Evolutionary conservation across 1,140 invertebrate genomes (phyloP).

Genomic region (Pararge aegeria): DNA sequence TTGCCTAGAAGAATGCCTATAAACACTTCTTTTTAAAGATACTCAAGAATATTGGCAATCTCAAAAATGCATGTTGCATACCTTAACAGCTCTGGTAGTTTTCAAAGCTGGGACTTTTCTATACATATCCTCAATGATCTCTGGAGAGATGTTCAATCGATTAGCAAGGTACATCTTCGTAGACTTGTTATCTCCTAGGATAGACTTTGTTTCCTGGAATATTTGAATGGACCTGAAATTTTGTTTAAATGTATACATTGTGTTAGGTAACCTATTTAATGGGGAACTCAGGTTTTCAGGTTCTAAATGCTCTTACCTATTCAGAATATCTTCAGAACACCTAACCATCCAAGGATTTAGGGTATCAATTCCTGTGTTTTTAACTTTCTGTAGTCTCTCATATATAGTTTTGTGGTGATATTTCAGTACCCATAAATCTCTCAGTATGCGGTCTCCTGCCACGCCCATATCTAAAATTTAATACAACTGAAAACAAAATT

Average conservation of each 20-base stretch:
- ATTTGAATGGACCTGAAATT: conserved; percentile 60
- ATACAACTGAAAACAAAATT: conserved; percentile 7
- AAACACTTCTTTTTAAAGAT: too few relatives aligned
- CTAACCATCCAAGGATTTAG: conserved; percentile 75
- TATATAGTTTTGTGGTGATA: conserved; percentile 64
- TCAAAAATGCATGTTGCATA: too few relatives aligned
- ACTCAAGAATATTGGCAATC: too few relatives aligned
- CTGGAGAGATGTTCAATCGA: conserved; percentile 55
- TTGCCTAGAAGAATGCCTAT: too few relatives aligned
- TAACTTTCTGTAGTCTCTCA: conserved; percentile 54
- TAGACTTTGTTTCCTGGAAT: conserved; percentile 60
- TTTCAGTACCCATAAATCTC: conserved; percentile 76
- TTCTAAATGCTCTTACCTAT: conserved; percentile 49
- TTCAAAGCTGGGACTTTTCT: conserved; percentile 61
- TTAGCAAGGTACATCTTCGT: conserved; percentile 65
- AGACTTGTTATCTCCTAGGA: conserved; percentile 63
- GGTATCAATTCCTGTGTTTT: conserved; percentile 53
- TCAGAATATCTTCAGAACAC: conserved; percentile 63
- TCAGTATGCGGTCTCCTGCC: conserved; percentile 60
- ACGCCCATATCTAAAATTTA: conserved; percentile 62
- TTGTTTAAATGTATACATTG: background rate
- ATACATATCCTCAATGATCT: conserved; percentile 62
- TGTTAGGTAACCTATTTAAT: background rate
- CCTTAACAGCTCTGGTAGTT: conserved; percentile 64
- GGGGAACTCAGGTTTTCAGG: too few relatives aligned